Conservation (phyloP, 2,888 invertebrate genomes). For the Epirrita christyi region DNA sequence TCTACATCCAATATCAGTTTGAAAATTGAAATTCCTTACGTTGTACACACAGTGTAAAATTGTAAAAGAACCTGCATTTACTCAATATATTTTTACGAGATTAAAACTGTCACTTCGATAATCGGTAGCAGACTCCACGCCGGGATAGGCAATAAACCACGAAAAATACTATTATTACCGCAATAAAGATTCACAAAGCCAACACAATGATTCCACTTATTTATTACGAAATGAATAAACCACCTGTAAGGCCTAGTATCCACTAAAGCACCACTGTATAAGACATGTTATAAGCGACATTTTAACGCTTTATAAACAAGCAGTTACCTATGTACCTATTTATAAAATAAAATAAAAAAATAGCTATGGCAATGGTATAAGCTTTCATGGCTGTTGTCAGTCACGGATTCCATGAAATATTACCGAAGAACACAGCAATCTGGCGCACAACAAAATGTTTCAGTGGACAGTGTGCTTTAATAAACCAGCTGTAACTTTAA, state of each 20-base stretch:
- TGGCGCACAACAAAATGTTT: constrained; percentile 1
- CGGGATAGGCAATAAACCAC: constrained; percentile 44
- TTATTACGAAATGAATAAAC: constrained; percentile 54
- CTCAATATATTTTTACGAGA: constrained; percentile 40
- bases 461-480: constrained; percentile 26
- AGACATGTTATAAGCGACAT: not conserved
- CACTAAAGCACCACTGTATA: not conserved
- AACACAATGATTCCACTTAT: constrained; percentile 48
- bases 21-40: too few species aligned
- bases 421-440: not conserved
- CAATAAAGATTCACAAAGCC: constrained; percentile 41
- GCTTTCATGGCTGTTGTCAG: not conserved
- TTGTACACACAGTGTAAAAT: too few species aligned
- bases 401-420: not conserved
- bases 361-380: too few species aligned
- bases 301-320: not conserved
- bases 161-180: constrained; percentile 36
- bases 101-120: constrained; percentile 52
- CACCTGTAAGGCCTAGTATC: constrained; percentile 14
- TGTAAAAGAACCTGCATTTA: not conserved
- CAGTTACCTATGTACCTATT: not conserved
- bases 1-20: too few species aligned
- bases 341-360: too few species aligned
- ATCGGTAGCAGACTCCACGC: constrained; percentile 58
- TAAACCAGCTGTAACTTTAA: constrained; percentile 43